Percentiles rank a stretch among this genome's conserved stretches.
These are phyloP conservation scores for Parnassius apollo DNA, from an alignment of 2,888 invertebrate species.

Conservation along the genomic window DNA sequence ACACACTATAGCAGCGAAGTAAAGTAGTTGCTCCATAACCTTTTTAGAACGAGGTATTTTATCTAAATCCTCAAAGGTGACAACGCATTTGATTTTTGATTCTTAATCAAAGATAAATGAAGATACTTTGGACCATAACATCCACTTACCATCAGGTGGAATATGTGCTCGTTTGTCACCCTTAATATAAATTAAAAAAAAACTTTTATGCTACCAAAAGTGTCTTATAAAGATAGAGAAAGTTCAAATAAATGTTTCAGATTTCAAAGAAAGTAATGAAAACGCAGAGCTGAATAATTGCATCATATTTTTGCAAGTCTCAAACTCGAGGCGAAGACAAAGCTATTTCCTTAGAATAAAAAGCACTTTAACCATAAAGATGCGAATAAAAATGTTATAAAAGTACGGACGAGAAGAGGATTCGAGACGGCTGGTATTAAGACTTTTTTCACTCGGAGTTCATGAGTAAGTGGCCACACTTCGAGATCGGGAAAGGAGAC, in stretches of 20 bases:
- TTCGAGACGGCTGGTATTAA: conserved; percentile 39
- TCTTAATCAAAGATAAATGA: too few species aligned
- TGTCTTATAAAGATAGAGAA: too few species aligned
- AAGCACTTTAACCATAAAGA: conserved; percentile 45
- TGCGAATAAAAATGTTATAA: conserved; percentile 58
- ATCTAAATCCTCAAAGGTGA: too few species aligned
- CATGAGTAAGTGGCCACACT: conserved; percentile 14
- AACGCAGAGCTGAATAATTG: conserved; percentile 28
- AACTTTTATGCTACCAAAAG: too few species aligned
- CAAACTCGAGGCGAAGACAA: conserved; percentile 34
- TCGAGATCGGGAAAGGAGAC: conserved; percentile 1
- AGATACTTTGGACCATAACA: too few species aligned
- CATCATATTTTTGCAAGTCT: conserved; percentile 31
- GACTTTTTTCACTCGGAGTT: conserved; percentile 27
- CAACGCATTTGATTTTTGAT: too few species aligned
- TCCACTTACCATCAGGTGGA: too few species aligned
- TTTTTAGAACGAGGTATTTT: too few species aligned
- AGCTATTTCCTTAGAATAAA: conserved; percentile 58
- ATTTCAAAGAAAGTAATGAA: conserved; percentile 17
- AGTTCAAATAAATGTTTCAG: neutral
- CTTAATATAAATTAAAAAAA: too few species aligned
- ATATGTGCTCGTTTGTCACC: too few species aligned
- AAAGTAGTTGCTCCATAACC: too few species aligned
- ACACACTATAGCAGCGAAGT: too few species aligned
- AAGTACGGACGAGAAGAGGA: conserved; percentile 38